Conservation (phyloP, 2,888 invertebrate genomes). For the Zygogramma bicolorata region DNA sequence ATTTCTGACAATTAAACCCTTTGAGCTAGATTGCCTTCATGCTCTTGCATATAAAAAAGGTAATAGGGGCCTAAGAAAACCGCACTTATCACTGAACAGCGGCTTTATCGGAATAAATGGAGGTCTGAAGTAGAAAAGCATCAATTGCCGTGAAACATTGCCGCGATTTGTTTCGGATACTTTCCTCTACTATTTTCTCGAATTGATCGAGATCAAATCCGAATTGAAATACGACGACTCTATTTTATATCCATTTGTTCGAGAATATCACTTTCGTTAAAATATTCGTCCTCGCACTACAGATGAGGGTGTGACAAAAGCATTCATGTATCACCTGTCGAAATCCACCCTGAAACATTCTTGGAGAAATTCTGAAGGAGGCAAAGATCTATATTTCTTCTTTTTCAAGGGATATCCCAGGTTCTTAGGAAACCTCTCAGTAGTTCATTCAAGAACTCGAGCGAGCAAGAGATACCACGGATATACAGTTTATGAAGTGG, state of each 20-base stretch:
- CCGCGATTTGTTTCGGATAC: conserved; percentile 58
- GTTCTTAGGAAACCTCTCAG: too few species aligned
- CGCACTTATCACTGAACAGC: neutral
- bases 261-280: neutral
- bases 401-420: neutral
- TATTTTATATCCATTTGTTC: conserved; percentile 35
- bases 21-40: neutral
- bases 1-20: neutral
- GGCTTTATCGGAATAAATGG: conserved; percentile 8
- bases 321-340: neutral
- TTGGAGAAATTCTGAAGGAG: neutral
- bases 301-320: neutral
- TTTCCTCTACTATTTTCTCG: conserved; percentile 25
- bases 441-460: too few species aligned
- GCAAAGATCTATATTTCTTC: neutral
- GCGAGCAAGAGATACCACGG: too few species aligned
- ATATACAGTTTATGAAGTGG: too few species aligned
- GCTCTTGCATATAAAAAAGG: neutral
- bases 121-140: conserved; percentile 42
- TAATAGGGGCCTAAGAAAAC: neutral
- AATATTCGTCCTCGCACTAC: neutral
- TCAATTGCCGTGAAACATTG: conserved; percentile 62
- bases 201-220: conserved; percentile 34
- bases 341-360: neutral
- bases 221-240: conserved; percentile 32